phyloP scores from a whole-genome alignment of 2,888 invertebrate species.

The Chrysodeixis includens region DNA sequence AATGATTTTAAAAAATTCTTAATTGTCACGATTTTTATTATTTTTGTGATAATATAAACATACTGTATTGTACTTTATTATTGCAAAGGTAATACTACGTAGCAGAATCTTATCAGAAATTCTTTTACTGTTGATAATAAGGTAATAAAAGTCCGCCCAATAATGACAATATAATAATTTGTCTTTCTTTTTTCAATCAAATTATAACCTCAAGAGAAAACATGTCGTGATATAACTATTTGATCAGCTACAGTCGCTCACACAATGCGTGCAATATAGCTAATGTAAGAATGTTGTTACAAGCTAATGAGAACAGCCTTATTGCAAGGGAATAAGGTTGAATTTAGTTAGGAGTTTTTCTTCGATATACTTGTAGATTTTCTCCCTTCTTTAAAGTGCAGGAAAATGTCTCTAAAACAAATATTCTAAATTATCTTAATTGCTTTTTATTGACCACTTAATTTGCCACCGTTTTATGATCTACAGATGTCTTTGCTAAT shows the following conservation, averaged over 20 bases:
- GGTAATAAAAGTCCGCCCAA: background rate
- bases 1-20: too few species aligned
- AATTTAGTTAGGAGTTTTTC: background rate
- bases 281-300: background rate
- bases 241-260: slow-evolving; percentile 37
- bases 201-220: slow-evolving; percentile 18
- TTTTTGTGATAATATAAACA: too few species aligned
- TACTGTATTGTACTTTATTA: too few species aligned
- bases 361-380: background rate
- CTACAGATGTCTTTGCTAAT: background rate
- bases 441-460: background rate
- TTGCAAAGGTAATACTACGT: background rate
- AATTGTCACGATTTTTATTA: too few species aligned
- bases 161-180: slow-evolving; percentile 3
- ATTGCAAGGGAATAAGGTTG: background rate
- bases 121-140: background rate
- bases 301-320: background rate
- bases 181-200: slow-evolving; percentile 15
- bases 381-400: background rate
- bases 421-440: background rate
- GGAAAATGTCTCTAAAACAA: background rate
- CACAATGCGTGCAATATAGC: slow-evolving; percentile 4
- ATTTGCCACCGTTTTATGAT: background rate
- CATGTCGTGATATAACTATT: slow-evolving; percentile 16
- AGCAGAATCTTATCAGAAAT: background rate